phyloP scores from a whole-genome alignment of 2,113 vertebrate species.

The Phyllostomus hastatus region DNA sequence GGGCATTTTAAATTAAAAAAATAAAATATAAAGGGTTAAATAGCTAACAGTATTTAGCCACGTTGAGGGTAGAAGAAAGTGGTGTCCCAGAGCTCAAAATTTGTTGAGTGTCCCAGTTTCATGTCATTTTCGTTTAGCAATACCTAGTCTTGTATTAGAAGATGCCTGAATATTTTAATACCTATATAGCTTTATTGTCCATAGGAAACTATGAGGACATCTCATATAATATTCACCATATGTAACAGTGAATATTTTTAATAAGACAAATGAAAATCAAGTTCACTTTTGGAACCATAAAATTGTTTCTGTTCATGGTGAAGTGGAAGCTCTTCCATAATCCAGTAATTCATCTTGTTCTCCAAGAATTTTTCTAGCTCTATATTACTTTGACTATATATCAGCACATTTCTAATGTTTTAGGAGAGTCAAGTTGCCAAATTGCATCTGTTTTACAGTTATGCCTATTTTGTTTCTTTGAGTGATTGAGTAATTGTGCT shows the following conservation, averaged over 20 bases:
- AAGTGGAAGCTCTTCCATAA: conserved; percentile 32
- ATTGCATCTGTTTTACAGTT: conserved; percentile 12
- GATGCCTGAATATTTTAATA: conserved; percentile 19
- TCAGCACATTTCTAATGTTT: conserved; percentile 22
- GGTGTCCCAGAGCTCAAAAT: neutral
- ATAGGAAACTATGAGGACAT: conserved; percentile 1
- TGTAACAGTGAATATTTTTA: neutral
- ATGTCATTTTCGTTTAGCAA: neutral
- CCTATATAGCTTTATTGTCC: neutral
- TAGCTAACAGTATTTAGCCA: neutral
- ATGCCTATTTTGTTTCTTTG: conserved; percentile 13
- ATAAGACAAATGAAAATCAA: conserved; percentile 1
- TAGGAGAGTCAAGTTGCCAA: conserved; percentile 30
- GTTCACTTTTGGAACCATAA: neutral
- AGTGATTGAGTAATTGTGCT: neutral
- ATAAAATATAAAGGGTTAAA: neutral
- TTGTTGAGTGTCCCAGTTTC: neutral
- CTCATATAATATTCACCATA: neutral
- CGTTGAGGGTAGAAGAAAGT: neutral
- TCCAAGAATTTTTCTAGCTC: conserved; percentile 31
- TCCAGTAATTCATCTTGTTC: conserved; percentile 25
- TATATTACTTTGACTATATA: conserved; percentile 33
- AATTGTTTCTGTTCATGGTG: conserved; percentile 32
- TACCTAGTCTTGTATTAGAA: neutral
- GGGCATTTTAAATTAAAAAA: too few relatives aligned